Base-by-base conservation (phyloP, 2,113 vertebrate species). In the Perca schrenkii region DNA sequence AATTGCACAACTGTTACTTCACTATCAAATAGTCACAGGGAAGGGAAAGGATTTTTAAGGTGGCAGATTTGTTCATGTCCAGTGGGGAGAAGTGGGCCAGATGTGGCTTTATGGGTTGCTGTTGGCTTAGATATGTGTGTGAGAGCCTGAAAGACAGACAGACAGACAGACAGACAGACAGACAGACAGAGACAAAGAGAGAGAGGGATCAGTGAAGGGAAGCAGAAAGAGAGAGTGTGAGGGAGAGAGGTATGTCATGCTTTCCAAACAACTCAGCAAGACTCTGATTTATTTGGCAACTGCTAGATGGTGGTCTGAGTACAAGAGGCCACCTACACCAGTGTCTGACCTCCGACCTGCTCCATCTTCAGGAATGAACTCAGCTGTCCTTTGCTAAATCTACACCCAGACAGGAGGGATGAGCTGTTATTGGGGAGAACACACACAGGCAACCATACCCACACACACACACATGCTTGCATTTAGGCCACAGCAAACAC, bases 351-450 rank as follows among this genome's bases (percentile, higher is more conserved):
- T 89, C 31, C 7, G 87, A 84, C 80, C 77, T 1, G 7, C 73
- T 63, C 54, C 52, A 63, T 22, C 86, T 71, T 53, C 74, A 91
- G 80, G 87, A 80, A 83, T 57, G 31, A 86, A 67, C 82, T 89
- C 87, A 88, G 91, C 83, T 91, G 89, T 91, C 86, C 61, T 84
- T 43, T 69, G 25, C 76, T 90, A 87, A 84, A 88, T 86, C 82
- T 83, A 80, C 80, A 31, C 16, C n/a, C 46, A 67, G 58, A 69
- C 72, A 70, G 40, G 49, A 80, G 74, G 64, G 77, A 81, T 34
- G 68, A 77, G 74, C 71, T 58, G 72, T 53, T 82, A 31, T 57
- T 47, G 25, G 66, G 80, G 69, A 47, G 16, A 53, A 79, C 68
- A 76, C 61, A 1, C 57, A 66, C 53, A 52, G 31, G 64, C 8